phyloP scores from a whole-genome alignment of 2,888 invertebrate genomes.

The Heliconius aoede region DNA sequence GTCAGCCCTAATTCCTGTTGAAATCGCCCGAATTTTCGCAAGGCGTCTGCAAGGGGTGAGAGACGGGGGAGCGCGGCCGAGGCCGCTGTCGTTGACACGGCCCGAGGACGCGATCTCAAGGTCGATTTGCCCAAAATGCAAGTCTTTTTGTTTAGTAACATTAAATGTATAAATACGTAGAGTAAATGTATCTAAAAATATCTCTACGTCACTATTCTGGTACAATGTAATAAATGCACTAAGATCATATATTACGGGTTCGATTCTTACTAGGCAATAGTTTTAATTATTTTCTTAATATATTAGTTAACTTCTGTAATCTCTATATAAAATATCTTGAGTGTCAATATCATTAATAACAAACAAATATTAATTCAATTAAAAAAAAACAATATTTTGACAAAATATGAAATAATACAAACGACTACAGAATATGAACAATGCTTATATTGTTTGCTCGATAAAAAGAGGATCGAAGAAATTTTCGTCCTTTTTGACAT shows the following conservation, averaged over 20 bases:
- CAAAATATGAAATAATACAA: background rate
- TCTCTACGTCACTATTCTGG: background rate
- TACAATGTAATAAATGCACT: background rate
- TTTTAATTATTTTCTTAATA: background rate
- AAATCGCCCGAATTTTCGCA: conserved; percentile 60
- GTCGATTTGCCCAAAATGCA: conserved; percentile 65
- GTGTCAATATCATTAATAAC: background rate
- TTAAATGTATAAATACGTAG: conserved; percentile 15
- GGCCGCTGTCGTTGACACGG: conserved; percentile 77
- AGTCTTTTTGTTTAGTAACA: conserved; percentile 43
- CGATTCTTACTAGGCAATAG: background rate
- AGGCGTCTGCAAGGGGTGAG: conserved; percentile 49
- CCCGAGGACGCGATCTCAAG: conserved; percentile 75
- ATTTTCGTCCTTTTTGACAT: conserved; percentile 45
- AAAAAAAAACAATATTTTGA: background rate
- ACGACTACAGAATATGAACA: conserved; percentile 2
- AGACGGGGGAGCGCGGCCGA: conserved; percentile 52
- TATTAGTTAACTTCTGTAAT: too few species aligned
- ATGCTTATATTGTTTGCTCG: conserved; percentile 9
- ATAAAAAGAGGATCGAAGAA: conserved; percentile 37
- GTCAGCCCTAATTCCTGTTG: conserved; percentile 31
- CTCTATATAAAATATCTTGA: too few species aligned
- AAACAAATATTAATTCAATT: background rate
- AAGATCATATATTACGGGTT: background rate
- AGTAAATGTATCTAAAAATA: background rate